Evolutionary conservation across 2,113 vertebrate genomes (phyloP).

Genomic region (Nipponia nippon): DNA sequence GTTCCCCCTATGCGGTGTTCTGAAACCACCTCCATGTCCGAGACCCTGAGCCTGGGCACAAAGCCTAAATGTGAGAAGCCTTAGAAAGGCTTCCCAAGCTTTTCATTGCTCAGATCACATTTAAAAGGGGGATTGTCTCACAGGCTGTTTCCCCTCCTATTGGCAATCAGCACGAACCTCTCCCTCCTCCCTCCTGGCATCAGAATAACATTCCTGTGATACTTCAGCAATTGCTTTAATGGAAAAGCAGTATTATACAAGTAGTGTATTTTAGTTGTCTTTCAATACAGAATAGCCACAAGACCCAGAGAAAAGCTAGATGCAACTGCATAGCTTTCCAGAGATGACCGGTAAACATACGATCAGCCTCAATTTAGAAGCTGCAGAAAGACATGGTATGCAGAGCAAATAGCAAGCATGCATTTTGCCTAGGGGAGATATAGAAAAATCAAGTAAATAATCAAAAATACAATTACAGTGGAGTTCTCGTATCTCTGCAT

Average conservation of each 20-base stretch:
- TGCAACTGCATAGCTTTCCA: background rate
- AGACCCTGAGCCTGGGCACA: background rate
- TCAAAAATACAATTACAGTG: background rate
- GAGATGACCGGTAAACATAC: background rate
- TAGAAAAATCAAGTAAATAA: background rate
- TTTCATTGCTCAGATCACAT: constrained; percentile 17
- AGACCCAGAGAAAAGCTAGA: background rate
- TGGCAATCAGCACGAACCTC: background rate
- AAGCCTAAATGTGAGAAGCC: background rate
- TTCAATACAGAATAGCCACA: background rate
- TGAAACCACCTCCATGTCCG: background rate
- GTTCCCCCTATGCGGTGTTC: background rate
- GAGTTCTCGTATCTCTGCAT: background rate
- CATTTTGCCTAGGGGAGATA: background rate
- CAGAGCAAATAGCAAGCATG: background rate
- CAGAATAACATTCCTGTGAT: constrained; percentile 41
- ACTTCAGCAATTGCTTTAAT: constrained; percentile 34
- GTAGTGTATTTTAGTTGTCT: background rate
- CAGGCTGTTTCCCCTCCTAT: background rate
- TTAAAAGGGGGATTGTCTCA: constrained; percentile 36
- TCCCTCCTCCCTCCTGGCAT: constrained; percentile 26
- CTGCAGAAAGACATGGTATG: background rate
- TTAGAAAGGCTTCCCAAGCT: constrained; percentile 14
- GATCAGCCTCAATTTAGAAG: background rate
- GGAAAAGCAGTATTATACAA: background rate